Conservation (phyloP, 1,140 invertebrate genomes). For the Zaprionus vittiger region DNA sequence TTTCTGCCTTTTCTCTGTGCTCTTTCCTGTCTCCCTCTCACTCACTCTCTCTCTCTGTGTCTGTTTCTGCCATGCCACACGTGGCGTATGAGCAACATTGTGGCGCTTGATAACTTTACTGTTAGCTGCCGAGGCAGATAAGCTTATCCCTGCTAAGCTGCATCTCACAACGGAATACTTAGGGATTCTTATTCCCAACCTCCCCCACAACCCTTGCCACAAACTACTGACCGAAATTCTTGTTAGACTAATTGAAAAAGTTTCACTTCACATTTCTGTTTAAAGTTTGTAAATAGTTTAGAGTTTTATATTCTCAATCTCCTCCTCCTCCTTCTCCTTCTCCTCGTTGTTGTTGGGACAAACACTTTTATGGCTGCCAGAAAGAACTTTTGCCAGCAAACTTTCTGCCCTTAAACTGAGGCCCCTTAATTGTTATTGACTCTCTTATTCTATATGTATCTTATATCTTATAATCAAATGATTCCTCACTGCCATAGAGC, state of each 20-base stretch:
- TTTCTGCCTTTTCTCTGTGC: background rate
- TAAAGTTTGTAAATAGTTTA: constrained; percentile 70
- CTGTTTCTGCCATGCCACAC: constrained; percentile 27
- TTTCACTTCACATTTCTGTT: constrained; percentile 53
- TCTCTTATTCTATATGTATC: constrained; percentile 50
- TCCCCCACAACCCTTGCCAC: constrained; percentile 6
- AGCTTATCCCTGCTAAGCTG: constrained; percentile 23
- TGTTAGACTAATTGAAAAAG: constrained; percentile 81
- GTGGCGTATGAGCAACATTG: constrained; percentile 51
- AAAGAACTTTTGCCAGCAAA: constrained; percentile 56
- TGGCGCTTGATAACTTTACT: constrained; percentile 47
- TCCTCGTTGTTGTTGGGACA: constrained; percentile 4
- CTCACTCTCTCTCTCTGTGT: background rate
- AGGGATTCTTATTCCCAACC: background rate
- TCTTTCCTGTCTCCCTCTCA: too few relatives aligned
- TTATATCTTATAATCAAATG: constrained; percentile 10
- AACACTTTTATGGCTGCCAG: constrained; percentile 42
- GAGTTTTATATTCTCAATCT: constrained; percentile 45
- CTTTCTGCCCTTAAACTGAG: constrained; percentile 18
- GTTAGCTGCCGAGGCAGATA: constrained; percentile 34
- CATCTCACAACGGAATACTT: constrained; percentile 12
- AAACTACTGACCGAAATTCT: constrained; percentile 52
- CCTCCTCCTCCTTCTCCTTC: background rate
- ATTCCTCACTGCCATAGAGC: constrained; percentile 7
- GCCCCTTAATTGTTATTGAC: constrained; percentile 79